Evolutionary conservation across 2,888 invertebrate species (phyloP).

Genomic region (Caenorhabditis sp.): DNA sequence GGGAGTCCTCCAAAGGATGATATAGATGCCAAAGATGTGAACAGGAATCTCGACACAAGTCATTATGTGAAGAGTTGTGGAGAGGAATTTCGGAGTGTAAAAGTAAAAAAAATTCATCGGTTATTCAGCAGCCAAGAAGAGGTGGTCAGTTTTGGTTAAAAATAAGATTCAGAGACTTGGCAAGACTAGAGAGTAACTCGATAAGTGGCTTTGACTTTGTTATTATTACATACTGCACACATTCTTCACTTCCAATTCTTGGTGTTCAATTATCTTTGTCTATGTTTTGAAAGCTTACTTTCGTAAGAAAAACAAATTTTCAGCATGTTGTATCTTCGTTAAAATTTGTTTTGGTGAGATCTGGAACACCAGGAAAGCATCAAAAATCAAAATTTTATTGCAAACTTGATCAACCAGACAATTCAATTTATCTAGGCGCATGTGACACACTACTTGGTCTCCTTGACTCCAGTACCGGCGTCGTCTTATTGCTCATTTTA

Average conservation of each 20-base stretch:
- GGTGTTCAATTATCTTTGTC: not conserved
- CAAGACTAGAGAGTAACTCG: not conserved
- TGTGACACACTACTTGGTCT: not conserved
- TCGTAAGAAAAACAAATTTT: no score
- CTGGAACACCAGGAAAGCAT: not conserved
- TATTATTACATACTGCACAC: not conserved
- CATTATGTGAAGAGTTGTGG: slow-evolving; percentile 13
- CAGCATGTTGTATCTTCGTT: no score
- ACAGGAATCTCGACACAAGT: slow-evolving; percentile 21
- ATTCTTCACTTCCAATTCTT: not conserved
- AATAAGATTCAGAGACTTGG: not conserved
- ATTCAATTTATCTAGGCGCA: not conserved
- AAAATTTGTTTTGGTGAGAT: no score
- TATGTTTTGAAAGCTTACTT: not conserved
- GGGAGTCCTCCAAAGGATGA: slow-evolving; percentile 22
- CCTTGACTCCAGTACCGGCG: not conserved
- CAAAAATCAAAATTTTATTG: not conserved
- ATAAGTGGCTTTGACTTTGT: not conserved
- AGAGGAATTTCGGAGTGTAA: slow-evolving; percentile 17
- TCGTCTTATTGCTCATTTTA: not conserved
- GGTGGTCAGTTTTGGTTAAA: not conserved
- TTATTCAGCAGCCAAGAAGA: no score
- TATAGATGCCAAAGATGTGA: slow-evolving; percentile 25
- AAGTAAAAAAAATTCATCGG: slow-evolving; percentile 31
- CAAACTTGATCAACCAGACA: not conserved